Evolutionary conservation across 1,140 invertebrate genomes (phyloP), one percentile per base, ranked within the genome.

Genomic region (Pseudomyrmex cubaensis): DNA sequence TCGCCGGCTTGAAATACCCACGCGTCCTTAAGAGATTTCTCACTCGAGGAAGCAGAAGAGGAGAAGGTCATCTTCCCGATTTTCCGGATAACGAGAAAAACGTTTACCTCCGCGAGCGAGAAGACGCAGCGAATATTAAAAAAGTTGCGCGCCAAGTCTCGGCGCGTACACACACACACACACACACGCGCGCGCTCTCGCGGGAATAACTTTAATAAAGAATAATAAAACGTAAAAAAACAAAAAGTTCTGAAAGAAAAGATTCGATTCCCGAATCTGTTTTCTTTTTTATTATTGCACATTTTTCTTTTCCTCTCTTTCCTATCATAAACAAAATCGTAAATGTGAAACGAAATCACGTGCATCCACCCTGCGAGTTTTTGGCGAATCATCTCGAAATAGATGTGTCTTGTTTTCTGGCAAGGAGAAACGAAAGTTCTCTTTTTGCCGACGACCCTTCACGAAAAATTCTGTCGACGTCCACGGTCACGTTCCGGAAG

Each of bases 31-130:
- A 22, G 50, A 76, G 72, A 72, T 87, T 57, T 75, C 35, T 83
- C 22, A 66, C 22, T 66, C 44, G 15, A 72, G 76, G 52, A 52
- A 2, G 2, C 15, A 13, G n/a, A n/a, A 44, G 46, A 83, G 2
- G 61, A 3, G 35, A 44, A 52, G 76, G 69, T 80, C 72, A 89
- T 87, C 87, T 84, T 69, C 75, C 73, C 89, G 86, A 92, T 90
- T 91, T 92, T 77, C n/a, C 69, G 22, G 8, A 54, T 73, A 85
- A 89, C 83, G 77, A 83, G 80, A 35, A 25, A 86, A 86, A 88
- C 50, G 56, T 25, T 70, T 35, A 35, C 35, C 70, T 56, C 17
- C 48, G 44, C 56, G 72, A 82, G 83, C 87, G 59, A 35, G 35
- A 77, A 76, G 66, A 84, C 44, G 63, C 56, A 83, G 82, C 66